These are phyloP conservation scores for Iphiclides podalirius DNA, from an alignment of 2,888 invertebrate species.

Conservation along the genomic window DNA sequence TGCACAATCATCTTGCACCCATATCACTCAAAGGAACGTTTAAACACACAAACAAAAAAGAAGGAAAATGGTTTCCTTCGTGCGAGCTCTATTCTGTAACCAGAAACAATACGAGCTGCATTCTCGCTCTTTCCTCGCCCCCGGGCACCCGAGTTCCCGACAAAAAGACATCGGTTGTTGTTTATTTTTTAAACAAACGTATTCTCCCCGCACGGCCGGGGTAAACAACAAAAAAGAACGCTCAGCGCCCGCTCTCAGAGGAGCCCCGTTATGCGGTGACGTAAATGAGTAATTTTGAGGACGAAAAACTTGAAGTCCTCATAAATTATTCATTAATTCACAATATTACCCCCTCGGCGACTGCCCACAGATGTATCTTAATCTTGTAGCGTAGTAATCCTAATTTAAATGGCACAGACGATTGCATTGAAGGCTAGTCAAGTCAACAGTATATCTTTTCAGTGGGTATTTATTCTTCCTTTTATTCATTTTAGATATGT, in stretches of 20 bases:
- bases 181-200: conserved; percentile 38
- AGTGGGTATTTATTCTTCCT: too few relatives aligned
- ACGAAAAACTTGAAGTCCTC: conserved; percentile 27
- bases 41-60: too few relatives aligned
- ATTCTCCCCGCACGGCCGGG: conserved; percentile 30
- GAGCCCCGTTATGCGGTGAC: conserved; percentile 33
- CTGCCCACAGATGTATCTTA: too few relatives aligned
- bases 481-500: too few relatives aligned
- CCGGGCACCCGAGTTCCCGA: neutral
- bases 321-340: conserved; percentile 24
- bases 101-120: neutral
- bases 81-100: neutral
- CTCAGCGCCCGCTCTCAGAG: conserved; percentile 28
- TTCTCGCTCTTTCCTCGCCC: conserved; percentile 7
- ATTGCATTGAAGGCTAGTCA: too few relatives aligned
- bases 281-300: conserved; percentile 41
- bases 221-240: conserved; percentile 42
- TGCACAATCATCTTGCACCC: too few relatives aligned
- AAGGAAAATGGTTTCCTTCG: too few relatives aligned
- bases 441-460: too few relatives aligned
- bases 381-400: too few relatives aligned
- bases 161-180: conserved; percentile 30
- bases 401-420: too few relatives aligned
- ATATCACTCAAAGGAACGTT: too few relatives aligned
- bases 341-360: conserved; percentile 19